These are phyloP conservation scores for Alcedo atthis DNA, from an alignment of 2,797 vertebrate species.

Conservation along the genomic window DNA sequence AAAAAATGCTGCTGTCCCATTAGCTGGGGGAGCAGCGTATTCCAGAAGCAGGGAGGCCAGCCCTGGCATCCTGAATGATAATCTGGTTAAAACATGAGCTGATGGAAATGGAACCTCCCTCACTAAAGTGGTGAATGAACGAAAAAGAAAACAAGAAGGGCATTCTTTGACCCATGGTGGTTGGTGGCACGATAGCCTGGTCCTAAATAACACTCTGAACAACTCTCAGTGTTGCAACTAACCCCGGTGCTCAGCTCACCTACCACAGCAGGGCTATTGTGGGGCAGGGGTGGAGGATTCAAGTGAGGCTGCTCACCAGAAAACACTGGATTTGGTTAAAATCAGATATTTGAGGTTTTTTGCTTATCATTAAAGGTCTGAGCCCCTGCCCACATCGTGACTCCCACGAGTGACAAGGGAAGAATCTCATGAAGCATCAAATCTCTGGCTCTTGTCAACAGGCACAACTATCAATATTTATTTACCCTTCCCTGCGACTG, in stretches of 20 bases:
- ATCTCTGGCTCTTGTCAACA: background rate
- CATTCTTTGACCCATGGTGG: background rate
- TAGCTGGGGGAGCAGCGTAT: background rate
- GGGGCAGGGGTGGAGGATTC: background rate
- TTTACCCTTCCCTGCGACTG: constrained; percentile 8
- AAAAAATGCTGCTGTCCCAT: background rate
- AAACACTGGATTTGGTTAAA: background rate
- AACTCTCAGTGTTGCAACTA: background rate
- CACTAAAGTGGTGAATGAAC: background rate
- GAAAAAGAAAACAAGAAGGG: background rate
- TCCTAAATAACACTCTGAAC: background rate
- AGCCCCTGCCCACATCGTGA: background rate
- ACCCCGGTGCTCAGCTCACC: background rate
- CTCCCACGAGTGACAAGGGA: background rate
- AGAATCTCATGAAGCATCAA: constrained; percentile 7
- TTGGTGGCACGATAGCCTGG: background rate
- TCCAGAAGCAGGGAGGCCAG: background rate
- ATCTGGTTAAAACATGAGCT: background rate
- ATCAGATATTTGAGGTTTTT: background rate
- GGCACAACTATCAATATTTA: constrained; percentile 16
- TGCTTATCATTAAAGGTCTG: background rate
- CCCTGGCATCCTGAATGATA: background rate
- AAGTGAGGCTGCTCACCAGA: background rate
- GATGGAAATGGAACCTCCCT: background rate
- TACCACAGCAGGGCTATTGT: background rate